These are phyloP conservation scores for Acanthococcus lagerstroemiae DNA, from an alignment of 2,888 invertebrate genomes.

Conservation along the genomic window DNA sequence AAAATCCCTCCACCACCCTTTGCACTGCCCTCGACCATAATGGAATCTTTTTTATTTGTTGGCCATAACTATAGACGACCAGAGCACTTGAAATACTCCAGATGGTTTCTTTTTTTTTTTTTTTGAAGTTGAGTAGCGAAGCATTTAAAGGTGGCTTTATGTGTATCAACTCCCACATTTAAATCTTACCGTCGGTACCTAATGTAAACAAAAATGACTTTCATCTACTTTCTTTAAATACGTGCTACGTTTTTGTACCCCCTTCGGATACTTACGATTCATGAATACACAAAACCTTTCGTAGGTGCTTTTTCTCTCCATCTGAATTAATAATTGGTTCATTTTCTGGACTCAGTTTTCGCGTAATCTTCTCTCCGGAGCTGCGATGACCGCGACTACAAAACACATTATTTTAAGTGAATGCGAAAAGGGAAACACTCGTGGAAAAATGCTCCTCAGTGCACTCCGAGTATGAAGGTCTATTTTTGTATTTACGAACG, in stretches of 20 bases:
- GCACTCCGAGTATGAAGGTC: too few species aligned
- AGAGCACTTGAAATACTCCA: conserved; percentile 21
- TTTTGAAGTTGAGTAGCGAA: conserved; percentile 22
- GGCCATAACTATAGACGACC: conserved; percentile 17
- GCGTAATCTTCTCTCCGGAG: too few species aligned
- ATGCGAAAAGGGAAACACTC: too few species aligned
- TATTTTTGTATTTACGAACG: too few species aligned
- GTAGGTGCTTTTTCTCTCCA: background rate
- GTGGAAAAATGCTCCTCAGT: too few species aligned
- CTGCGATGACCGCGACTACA: too few species aligned
- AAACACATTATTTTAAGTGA: too few species aligned
- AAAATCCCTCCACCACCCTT: background rate
- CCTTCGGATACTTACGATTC: too few species aligned
- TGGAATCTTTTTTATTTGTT: conserved; percentile 18
- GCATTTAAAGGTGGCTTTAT: conserved; percentile 19
- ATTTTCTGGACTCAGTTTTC: too few species aligned
- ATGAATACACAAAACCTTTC: too few species aligned
- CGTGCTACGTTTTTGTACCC: too few species aligned
- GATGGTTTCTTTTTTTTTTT: too few species aligned
- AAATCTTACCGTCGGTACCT: conserved; percentile 14
- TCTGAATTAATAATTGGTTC: conserved; percentile 22
- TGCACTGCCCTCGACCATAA: conserved; percentile 2
- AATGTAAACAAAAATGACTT: conserved; percentile 26
- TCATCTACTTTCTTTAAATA: conserved; percentile 16
- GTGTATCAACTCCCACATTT: conserved; percentile 26